A percentile compares a stretch with the other conserved stretches of the same genome.
Evolutionary conservation across 2,113 vertebrate species (phyloP).

Genomic region (Callipepla squamata): DNA sequence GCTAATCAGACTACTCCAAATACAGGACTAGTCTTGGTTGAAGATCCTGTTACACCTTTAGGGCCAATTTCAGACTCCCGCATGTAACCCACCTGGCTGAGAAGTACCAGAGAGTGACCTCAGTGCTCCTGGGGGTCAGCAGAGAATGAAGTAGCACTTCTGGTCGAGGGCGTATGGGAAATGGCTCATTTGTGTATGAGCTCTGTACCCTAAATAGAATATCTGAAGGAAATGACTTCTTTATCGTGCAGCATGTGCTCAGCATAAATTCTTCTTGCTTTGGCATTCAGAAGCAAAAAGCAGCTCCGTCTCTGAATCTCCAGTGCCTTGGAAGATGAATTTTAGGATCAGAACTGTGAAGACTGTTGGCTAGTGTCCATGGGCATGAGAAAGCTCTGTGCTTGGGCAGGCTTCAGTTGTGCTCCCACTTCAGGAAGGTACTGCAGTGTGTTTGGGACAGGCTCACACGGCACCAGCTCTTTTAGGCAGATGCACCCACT

Average conservation of each 20-base stretch:
- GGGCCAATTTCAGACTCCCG: background rate
- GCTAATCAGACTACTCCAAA: background rate
- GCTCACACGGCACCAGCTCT: background rate
- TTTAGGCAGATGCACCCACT: background rate
- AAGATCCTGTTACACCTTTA: fast-evolving
- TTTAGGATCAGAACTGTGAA: background rate
- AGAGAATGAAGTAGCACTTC: background rate
- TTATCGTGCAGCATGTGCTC: background rate
- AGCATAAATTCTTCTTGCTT: background rate
- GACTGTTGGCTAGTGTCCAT: background rate
- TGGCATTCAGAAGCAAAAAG: background rate
- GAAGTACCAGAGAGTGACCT: background rate
- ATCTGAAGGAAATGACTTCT: background rate
- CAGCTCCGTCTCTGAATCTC: background rate
- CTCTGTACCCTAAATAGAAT: background rate
- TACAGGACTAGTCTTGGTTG: background rate
- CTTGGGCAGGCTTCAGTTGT: fast-evolving
- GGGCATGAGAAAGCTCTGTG: background rate
- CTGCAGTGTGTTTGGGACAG: fast-evolving
- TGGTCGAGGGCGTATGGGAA: background rate
- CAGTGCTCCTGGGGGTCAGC: background rate
- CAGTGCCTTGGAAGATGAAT: background rate
- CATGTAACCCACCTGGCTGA: background rate
- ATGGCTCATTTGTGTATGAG: background rate
- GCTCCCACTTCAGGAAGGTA: background rate